Base-by-base conservation (phyloP, 1,140 invertebrate species). In the Brachionus sp. region DNA sequence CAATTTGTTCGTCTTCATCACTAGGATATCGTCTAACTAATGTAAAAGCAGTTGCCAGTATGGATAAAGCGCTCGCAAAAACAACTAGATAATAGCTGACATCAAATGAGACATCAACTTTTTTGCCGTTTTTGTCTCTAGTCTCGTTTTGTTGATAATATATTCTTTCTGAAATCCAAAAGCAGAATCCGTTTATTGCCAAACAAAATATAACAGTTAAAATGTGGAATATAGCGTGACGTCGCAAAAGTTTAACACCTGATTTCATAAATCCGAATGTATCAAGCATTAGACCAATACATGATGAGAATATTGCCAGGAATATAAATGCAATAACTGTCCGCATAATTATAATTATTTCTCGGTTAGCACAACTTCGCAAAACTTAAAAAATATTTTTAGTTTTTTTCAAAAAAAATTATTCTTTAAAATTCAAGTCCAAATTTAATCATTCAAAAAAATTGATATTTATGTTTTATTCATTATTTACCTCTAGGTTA, bases 101-200 rank as follows among this genome's bases (percentile, higher is more conserved):
- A 68, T 82, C 80, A 37, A 82, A 82, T 5, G 44, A 44, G 35
- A 82, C 80, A 33, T 68, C 62, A n/a, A 82, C 53, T 82, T 82
- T 82, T 82, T 82, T 82, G 57, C 80, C 80, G 23, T 50, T 66
- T 82, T 82, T 82, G 7, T 29, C 29, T 25, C 80, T 66, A 23
- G 57, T 82, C 23, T 82, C 57, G 16, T 82, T 16, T 68, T 82
- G 80, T 37, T 66, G 57, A 33, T 82, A 53, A 19, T 82, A 68
- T 10, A 82, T 82, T 82, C 57, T 19, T 42, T 82, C 80, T n/a
- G 80, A 68, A 46, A 66, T 66, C 80, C 80, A 82, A 37, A 82
- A 82, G 35, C 80, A 82, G 33, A 82, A 66, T 25, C 80, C 80
- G 25, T 66, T 68, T 68, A 82, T 66, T 42, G 57, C 66, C 35